phyloP scores from a whole-genome alignment of 2,888 invertebrate genomes.

The Muscina levida region DNA sequence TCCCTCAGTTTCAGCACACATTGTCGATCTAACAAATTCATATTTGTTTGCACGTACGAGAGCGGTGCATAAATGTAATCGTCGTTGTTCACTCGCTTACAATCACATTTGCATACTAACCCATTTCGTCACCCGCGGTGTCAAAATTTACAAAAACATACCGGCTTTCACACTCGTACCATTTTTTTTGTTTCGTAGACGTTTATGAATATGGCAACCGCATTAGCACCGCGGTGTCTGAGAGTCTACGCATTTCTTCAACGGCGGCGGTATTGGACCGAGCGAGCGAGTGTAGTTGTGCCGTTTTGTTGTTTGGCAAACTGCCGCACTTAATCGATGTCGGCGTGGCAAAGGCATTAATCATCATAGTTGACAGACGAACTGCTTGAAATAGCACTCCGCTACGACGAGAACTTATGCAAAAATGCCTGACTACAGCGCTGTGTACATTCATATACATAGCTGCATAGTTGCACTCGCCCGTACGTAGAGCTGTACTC shows the following conservation, averaged over 20 bases:
- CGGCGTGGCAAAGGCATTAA: slow-evolving; percentile 61
- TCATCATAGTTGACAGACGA: slow-evolving; percentile 55
- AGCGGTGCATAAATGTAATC: background rate
- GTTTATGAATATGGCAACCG: slow-evolving; percentile 26
- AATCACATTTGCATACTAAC: slow-evolving; percentile 44
- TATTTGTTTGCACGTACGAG: background rate
- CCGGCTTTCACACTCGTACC: background rate
- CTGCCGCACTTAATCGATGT: slow-evolving; percentile 59
- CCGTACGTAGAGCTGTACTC: background rate
- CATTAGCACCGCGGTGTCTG: slow-evolving; percentile 45
- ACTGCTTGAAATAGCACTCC: slow-evolving; percentile 40
- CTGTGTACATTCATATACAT: background rate
- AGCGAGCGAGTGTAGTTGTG: background rate
- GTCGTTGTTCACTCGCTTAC: background rate
- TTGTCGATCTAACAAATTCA: background rate
- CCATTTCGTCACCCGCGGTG: slow-evolving; percentile 57
- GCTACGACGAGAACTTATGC: slow-evolving; percentile 25
- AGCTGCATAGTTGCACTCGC: background rate
- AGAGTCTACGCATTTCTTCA: slow-evolving; percentile 56
- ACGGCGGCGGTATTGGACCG: slow-evolving; percentile 1
- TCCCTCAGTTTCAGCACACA: slow-evolving; percentile 11
- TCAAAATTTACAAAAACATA: slow-evolving; percentile 35
- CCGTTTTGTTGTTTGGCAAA: slow-evolving; percentile 34
- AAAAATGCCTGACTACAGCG: slow-evolving; percentile 10
- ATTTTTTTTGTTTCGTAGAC: too few relatives aligned